Evolutionary conservation across 1,140 invertebrate genomes (phyloP).

Genomic region (Psilanteris sp.): DNA sequence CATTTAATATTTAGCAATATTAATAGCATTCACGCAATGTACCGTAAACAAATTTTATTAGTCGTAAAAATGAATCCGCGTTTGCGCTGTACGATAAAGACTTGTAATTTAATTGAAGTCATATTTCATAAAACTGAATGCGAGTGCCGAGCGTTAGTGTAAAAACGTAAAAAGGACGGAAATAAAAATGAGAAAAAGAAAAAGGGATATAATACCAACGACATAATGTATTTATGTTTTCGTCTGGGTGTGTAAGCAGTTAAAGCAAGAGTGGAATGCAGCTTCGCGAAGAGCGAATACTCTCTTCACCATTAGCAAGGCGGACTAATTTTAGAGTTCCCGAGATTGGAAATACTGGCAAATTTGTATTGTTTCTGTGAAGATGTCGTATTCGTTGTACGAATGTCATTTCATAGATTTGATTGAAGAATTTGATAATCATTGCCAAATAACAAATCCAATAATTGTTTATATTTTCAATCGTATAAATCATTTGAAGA

Average conservation of each 20-base stretch:
- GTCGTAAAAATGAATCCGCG: constrained; percentile 26
- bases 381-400: no score
- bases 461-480: no score
- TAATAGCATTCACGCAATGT: constrained; percentile 8
- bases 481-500: no score
- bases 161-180: no score
- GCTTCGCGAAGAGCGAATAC: constrained; percentile 38
- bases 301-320: constrained; percentile 41
- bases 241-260: constrained; percentile 51
- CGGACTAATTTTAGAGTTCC: constrained; percentile 55
- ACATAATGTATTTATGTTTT: constrained; percentile 60
- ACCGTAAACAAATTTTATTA: constrained; percentile 35
- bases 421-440: no score
- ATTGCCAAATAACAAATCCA: no score
- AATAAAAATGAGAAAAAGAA: no score
- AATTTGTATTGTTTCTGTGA: constrained; percentile 45
- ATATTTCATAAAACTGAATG: constrained; percentile 52
- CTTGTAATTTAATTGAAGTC: constrained; percentile 46
- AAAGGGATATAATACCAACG: constrained; percentile 28
- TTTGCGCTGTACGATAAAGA: constrained; percentile 11
- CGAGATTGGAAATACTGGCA: constrained; percentile 33
- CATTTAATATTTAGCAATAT: not conserved
- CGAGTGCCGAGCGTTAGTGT: constrained; percentile 30
- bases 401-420: no score
- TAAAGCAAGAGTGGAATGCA: constrained; percentile 60